Evolutionary conservation across 2,113 vertebrate genomes (phyloP).

Genomic region (Dolichotis patagonum): DNA sequence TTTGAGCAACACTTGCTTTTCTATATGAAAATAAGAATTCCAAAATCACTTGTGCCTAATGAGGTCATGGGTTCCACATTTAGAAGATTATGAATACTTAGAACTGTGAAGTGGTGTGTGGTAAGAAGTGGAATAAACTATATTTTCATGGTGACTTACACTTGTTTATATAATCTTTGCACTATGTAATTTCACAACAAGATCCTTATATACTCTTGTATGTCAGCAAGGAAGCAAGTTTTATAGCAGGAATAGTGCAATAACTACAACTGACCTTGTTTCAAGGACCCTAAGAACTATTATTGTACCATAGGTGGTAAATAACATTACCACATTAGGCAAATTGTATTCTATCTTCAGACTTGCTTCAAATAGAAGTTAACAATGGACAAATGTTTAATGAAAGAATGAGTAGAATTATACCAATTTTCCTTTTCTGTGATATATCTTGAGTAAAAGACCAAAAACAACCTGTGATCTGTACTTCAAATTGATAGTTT

Average conservation of each 20-base stretch:
- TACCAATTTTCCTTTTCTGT: neutral
- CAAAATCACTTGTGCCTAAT: neutral
- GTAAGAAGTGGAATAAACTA: neutral
- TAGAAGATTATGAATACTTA: constrained; percentile 20
- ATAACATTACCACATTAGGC: neutral
- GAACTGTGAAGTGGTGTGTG: neutral
- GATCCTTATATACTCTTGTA: neutral
- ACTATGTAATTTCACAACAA: neutral
- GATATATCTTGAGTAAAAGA: neutral
- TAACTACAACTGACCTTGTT: constrained; percentile 41
- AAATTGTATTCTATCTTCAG: neutral
- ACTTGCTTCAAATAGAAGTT: neutral
- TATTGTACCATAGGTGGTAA: neutral
- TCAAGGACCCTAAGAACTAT: neutral
- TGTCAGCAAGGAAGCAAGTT: neutral
- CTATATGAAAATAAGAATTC: constrained; percentile 14
- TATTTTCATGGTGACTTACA: constrained; percentile 14
- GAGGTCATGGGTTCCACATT: neutral
- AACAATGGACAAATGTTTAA: neutral
- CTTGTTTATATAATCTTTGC: constrained; percentile 31
- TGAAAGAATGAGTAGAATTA: neutral
- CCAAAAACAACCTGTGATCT: neutral
- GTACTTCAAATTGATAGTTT: neutral
- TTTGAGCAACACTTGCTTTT: neutral
- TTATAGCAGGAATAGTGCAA: neutral